Conservation (phyloP, 1,140 invertebrate genomes). For the Bicyclus anynana region DNA sequence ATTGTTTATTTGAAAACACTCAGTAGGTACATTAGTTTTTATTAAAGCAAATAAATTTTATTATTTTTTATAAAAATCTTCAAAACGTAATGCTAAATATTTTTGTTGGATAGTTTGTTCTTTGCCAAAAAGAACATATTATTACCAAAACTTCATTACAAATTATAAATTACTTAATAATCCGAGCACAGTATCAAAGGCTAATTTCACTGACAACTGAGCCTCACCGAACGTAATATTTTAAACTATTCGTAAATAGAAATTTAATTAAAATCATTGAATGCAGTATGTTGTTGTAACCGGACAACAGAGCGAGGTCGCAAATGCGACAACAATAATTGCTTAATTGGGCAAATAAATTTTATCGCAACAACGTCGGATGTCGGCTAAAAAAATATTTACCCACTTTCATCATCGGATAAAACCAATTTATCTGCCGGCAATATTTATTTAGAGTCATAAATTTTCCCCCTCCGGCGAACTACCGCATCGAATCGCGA, state of each 20-base stretch:
- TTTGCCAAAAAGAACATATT: no score
- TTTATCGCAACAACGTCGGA: conserved; percentile 13
- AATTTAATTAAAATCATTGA: background rate
- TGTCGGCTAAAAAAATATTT: conserved; percentile 35
- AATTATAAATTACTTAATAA: no score
- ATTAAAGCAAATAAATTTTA: no score
- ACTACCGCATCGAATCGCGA: conserved; percentile 51
- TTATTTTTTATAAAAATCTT: no score
- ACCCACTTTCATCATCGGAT: conserved; percentile 29
- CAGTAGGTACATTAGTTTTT: no score
- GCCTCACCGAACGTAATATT: no score
- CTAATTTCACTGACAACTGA: no score
- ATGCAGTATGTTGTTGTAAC: conserved; percentile 1
- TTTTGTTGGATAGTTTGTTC: no score
- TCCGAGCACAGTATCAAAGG: no score
- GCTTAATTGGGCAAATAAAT: conserved; percentile 31
- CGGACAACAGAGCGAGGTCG: conserved; percentile 4
- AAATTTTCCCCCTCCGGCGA: conserved; percentile 42
- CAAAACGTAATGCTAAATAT: no score
- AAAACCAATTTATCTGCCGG: conserved; percentile 37
- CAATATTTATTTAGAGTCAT: conserved; percentile 55
- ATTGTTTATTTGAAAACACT: no score
- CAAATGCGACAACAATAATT: conserved; percentile 13
- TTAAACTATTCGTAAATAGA: background rate
- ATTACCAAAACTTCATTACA: no score